These are phyloP conservation scores for Sinella curviseta DNA, from an alignment of 1,140 invertebrate species.

Conservation along the genomic window DNA sequence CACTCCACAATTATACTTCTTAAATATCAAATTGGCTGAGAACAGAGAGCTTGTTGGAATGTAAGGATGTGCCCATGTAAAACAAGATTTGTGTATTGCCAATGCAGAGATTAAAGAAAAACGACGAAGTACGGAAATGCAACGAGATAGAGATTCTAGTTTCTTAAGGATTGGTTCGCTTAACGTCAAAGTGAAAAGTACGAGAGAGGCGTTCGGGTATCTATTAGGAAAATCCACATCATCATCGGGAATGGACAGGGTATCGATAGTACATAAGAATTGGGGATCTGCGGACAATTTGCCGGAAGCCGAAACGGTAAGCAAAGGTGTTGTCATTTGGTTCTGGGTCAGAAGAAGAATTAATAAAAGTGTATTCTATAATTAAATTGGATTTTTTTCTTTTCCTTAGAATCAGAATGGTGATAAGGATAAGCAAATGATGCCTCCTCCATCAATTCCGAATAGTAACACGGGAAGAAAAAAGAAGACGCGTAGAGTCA, in stretches of 20 bases:
- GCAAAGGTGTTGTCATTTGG: background rate
- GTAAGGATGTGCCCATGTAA: too few species aligned
- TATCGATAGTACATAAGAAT: conserved; percentile 71
- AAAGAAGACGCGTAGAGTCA: conserved; percentile 50
- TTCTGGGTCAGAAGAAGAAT: too few species aligned
- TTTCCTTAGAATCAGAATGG: background rate
- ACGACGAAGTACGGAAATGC: conserved; percentile 37
- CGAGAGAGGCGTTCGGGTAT: conserved; percentile 57
- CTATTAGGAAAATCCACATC: conserved; percentile 46
- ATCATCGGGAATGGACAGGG: conserved; percentile 38
- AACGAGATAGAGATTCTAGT: conserved; percentile 76
- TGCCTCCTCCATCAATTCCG: conserved; percentile 46
- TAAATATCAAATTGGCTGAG: background rate
- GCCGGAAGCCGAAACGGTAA: conserved; percentile 59
- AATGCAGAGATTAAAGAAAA: conserved; percentile 48
- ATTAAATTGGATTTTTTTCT: too few species aligned
- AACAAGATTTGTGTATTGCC: background rate
- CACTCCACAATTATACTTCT: background rate
- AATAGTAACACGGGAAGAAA: conserved; percentile 26
- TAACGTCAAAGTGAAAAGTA: conserved; percentile 87
- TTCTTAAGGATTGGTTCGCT: conserved; percentile 87
- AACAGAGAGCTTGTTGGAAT: background rate
- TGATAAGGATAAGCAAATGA: conserved; percentile 46
- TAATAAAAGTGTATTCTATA: too few species aligned
- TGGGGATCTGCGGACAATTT: conserved; percentile 87